A percentile compares a stretch with the other conserved stretches of the same genome.
Evolutionary conservation across 2,888 invertebrate genomes (phyloP).

Genomic region (Lepetodrilus schrolli): DNA sequence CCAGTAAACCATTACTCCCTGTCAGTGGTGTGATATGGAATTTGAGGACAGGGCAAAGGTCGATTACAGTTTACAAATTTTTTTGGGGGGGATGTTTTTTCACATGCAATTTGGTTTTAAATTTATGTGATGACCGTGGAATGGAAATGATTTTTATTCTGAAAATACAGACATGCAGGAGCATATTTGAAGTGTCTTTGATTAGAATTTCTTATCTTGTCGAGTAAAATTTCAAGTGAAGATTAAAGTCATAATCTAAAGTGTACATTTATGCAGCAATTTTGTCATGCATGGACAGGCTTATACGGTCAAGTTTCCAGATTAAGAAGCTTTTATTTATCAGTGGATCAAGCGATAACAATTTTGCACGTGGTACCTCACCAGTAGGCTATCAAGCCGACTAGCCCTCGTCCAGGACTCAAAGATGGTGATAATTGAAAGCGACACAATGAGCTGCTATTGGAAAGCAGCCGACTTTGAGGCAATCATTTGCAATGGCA

Average conservation of each 20-base stretch:
- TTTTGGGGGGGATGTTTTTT: neutral
- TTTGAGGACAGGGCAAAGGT: neutral
- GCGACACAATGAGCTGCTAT: neutral
- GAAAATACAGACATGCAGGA: too few relatives aligned
- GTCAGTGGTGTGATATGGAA: neutral
- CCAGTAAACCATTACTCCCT: neutral
- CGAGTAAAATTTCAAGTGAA: slow-evolving; percentile 2
- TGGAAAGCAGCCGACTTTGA: neutral
- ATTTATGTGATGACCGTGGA: too few relatives aligned
- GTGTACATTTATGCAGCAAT: neutral
- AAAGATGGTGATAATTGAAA: neutral
- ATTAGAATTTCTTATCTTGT: slow-evolving; percentile 13
- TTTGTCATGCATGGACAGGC: slow-evolving; percentile 19
- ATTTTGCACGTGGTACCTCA: neutral
- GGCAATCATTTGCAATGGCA: slow-evolving; percentile 7
- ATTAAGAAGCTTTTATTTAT: slow-evolving; percentile 25
- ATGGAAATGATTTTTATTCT: too few relatives aligned
- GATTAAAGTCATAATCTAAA: neutral
- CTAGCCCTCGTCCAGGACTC: too few relatives aligned
- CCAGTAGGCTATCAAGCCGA: too few relatives aligned
- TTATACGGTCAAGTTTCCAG: slow-evolving; percentile 5
- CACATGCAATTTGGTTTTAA: neutral
- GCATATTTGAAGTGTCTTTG: too few relatives aligned
- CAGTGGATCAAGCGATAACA: slow-evolving; percentile 4
- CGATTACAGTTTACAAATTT: neutral